Base-by-base conservation (phyloP, 2,113 vertebrate species). In the Hystrix cristata region DNA sequence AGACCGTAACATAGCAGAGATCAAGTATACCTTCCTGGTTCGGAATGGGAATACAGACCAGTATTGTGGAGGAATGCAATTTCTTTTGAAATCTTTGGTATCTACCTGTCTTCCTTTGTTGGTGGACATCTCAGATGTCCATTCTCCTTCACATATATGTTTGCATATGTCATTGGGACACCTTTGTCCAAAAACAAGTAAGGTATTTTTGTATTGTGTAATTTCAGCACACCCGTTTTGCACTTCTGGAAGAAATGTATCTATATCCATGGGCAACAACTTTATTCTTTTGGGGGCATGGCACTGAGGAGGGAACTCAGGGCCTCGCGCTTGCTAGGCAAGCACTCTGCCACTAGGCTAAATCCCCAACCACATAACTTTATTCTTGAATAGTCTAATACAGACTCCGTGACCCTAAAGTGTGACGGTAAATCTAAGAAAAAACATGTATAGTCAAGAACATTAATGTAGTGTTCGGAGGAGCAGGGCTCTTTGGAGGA, bases 201-300 rank as follows among this genome's bases (percentile, higher is more conserved):
- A 87, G 78, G 46, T 16, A 21, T 88, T 81, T 16, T 46, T 74
- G 15, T 48, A 7, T 27, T 59, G 1, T 94, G 21, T 69, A 48
- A 95, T 94, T 97, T 86, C 19, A 81, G 4, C 53, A 76, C 9
- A 38, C 18, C 1, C 7, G 43, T 95, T 94, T 94, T 82, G 60
- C 15, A 62, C 7, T 83, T 85, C 82, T 46, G 38, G 31, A 78
- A 67, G 82, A 59, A 67, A 72, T 80, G 15, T 16, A 7, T 60
- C 27, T 76, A 31, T 43, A n/a, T 60, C 12, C 13, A 3, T 74
- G 38, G 38, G 38, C 38, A 38, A 38, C 38, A 38, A 38, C 38
- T 38, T 38, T 38, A 38, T 38, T 38, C 38, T 38, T 38, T 38
- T 38, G 38, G 38, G 38, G 38, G 38, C 38, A 2, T 38, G 38